Percentiles rank a stretch among this genome's conserved stretches.
These are phyloP conservation scores for Merodon equestris DNA, from an alignment of 2,888 invertebrate species.

Conservation along the genomic window DNA sequence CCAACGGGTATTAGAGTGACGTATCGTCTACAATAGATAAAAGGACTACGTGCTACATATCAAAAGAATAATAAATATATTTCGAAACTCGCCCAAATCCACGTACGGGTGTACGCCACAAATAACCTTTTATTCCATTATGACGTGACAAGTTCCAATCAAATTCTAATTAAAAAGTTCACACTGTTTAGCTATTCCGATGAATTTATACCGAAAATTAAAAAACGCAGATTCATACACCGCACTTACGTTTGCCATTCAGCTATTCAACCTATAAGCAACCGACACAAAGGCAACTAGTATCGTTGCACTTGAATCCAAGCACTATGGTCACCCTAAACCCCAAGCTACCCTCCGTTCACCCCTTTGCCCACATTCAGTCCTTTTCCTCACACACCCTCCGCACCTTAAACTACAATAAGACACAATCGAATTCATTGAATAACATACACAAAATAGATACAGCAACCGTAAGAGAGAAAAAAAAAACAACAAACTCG, in stretches of 20 bases:
- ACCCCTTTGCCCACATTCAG: slow-evolving; percentile 12
- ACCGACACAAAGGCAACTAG: not conserved
- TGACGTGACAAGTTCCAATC: too few species aligned
- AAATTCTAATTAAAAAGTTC: slow-evolving; percentile 54
- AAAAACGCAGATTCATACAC: slow-evolving; percentile 44
- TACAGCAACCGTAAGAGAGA: too few species aligned
- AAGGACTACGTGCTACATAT: too few species aligned
- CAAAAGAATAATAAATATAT: too few species aligned
- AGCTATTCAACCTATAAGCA: not conserved
- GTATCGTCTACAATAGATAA: too few species aligned
- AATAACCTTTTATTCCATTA: too few species aligned
- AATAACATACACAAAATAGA: too few species aligned
- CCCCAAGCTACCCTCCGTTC: slow-evolving; percentile 17
- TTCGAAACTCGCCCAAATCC: too few species aligned
- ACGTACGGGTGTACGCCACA: too few species aligned
- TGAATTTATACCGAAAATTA: slow-evolving; percentile 39
- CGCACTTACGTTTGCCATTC: slow-evolving; percentile 15
- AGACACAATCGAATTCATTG: slow-evolving; percentile 15
- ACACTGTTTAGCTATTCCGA: slow-evolving; percentile 43
- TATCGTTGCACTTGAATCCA: slow-evolving; percentile 44
- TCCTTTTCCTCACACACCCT: slow-evolving; percentile 4
- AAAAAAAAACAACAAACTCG: slow-evolving; percentile 50
- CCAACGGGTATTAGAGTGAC: too few species aligned
- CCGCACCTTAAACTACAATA: slow-evolving; percentile 22
- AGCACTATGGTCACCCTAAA: slow-evolving; percentile 32